Percentiles rank a stretch among this genome's conserved stretches.
These are phyloP conservation scores for Nezara viridula DNA, from an alignment of 2,888 invertebrate genomes.

Conservation along the genomic window DNA sequence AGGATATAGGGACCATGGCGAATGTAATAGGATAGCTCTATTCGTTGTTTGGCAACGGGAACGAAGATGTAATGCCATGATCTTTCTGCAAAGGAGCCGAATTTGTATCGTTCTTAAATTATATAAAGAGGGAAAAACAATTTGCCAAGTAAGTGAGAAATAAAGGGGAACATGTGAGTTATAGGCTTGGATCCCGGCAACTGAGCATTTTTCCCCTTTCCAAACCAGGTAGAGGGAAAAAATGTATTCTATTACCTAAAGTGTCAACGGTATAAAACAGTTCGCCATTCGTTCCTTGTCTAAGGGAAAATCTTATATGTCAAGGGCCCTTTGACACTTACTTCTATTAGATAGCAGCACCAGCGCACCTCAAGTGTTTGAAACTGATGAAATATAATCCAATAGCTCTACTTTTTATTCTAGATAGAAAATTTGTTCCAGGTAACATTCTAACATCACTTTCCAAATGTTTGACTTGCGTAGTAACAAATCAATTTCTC, in stretches of 20 bases:
- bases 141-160: constrained; percentile 29
- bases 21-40: neutral
- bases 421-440: neutral
- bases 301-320: constrained; percentile 24
- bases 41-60: neutral
- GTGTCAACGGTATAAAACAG: constrained; percentile 38
- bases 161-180: neutral
- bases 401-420: neutral
- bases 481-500: neutral
- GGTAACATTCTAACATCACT: neutral
- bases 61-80: neutral
- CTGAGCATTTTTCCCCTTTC: constrained; percentile 13
- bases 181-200: constrained; percentile 9
- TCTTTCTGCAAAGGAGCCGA: neutral
- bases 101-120: constrained; percentile 28
- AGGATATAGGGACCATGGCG: neutral
- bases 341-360: constrained; percentile 15
- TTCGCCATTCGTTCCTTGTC: constrained; percentile 1
- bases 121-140: constrained; percentile 9
- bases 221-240: constrained; percentile 40
- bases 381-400: constrained; percentile 5
- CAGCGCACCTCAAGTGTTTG: neutral
- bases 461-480: neutral
- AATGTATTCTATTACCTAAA: constrained; percentile 38
- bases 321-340: neutral